Percentiles rank a stretch among this genome's conserved stretches.
phyloP scores from a whole-genome alignment of 2,797 vertebrate genomes.

The Delichon dasypus region DNA sequence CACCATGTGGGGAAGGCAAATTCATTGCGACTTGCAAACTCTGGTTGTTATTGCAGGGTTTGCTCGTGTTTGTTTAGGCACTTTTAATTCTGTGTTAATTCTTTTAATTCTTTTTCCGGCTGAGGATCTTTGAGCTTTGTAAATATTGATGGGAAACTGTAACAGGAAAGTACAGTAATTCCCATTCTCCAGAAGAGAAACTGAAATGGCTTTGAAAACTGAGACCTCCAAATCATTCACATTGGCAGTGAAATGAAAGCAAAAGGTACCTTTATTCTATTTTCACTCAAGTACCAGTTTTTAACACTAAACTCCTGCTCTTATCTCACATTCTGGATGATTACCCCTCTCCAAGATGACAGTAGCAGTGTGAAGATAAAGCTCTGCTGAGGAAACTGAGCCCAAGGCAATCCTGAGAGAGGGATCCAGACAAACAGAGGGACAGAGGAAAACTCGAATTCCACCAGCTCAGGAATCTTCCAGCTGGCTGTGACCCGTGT shows the following conservation, averaged over 20 bases:
- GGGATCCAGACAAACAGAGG: background rate
- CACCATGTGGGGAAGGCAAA: background rate
- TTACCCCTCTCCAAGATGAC: background rate
- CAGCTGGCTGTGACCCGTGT: background rate
- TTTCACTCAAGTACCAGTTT: background rate
- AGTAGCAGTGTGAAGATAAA: background rate
- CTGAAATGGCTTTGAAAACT: background rate
- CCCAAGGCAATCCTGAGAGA: background rate
- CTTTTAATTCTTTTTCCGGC: background rate
- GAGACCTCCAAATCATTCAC: background rate
- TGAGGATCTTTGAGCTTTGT: background rate
- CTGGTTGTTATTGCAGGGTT: background rate
- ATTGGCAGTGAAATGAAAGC: background rate
- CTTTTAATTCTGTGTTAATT: background rate
- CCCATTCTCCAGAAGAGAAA: slow-evolving; percentile 32
- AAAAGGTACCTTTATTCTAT: background rate
- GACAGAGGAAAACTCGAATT: background rate
- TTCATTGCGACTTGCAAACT: background rate
- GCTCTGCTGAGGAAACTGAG: background rate
- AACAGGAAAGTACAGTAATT: background rate
- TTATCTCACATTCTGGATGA: background rate
- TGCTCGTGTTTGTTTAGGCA: background rate
- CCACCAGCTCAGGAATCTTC: background rate
- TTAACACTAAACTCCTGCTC: background rate
- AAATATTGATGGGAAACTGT: slow-evolving; percentile 3